phyloP scores from a whole-genome alignment of 1,140 invertebrate genomes.

The Thalassaphorura encarpata region DNA sequence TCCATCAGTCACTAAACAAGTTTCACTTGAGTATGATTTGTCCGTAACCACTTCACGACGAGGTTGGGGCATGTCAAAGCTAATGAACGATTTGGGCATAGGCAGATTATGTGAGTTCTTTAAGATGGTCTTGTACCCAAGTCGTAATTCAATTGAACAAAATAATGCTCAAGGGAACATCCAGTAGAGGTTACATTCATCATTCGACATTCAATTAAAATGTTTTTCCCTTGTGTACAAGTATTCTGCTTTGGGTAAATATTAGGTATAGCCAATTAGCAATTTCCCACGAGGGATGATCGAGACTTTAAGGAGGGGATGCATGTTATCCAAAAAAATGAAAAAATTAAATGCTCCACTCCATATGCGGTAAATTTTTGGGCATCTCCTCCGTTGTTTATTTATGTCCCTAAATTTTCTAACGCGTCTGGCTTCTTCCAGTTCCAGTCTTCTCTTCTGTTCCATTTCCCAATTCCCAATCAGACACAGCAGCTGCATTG shows the following conservation, averaged over 20 bases:
- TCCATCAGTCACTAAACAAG: constrained; percentile 88
- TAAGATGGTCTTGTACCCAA: constrained; percentile 96
- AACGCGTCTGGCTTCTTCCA: too few species aligned
- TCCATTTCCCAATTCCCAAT: too few species aligned
- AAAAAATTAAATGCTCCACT: too few species aligned
- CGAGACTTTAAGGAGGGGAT: constrained; percentile 90
- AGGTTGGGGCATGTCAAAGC: constrained; percentile 84
- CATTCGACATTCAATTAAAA: constrained; percentile 75
- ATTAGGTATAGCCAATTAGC: constrained; percentile 91
- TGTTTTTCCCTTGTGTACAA: constrained; percentile 95
- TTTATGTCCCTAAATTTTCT: too few species aligned
- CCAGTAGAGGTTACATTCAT: constrained; percentile 88
- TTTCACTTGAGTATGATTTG: constrained; percentile 97
- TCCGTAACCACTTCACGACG: constrained; percentile 89
- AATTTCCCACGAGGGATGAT: constrained; percentile 69
- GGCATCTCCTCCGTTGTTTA: too few species aligned
- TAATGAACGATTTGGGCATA: constrained; percentile 77
- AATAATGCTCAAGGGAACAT: constrained; percentile 87
- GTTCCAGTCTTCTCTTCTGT: too few species aligned
- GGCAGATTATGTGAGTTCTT: constrained; percentile 74
- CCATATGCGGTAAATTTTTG: too few species aligned
- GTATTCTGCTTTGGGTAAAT: constrained; percentile 97
- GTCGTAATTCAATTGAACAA: constrained; percentile 94
- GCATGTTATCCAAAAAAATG: constrained; percentile 86
- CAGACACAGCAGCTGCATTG: too few species aligned